Evolutionary conservation across 2,888 invertebrate genomes (phyloP).

Genomic region (Hypolimnas misippus): DNA sequence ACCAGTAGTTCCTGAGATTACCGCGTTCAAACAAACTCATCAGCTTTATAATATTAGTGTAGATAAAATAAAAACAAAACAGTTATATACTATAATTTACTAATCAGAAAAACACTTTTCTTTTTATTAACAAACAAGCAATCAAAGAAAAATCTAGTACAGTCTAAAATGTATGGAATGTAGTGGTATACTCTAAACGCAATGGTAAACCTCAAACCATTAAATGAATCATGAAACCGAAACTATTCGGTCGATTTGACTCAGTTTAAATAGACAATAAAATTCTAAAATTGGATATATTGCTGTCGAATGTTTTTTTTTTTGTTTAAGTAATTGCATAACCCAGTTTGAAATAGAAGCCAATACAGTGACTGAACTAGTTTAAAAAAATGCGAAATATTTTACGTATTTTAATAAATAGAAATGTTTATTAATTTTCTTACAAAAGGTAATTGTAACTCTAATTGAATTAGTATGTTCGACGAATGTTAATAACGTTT

Average conservation of each 20-base stretch:
- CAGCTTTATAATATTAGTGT: no score
- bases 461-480: no score
- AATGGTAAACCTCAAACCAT: constrained; percentile 32
- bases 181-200: constrained; percentile 21
- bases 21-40: no score
- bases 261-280: constrained; percentile 21
- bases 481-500: no score
- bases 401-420: not conserved
- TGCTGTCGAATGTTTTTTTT: not conserved
- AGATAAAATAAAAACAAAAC: no score
- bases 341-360: not conserved
- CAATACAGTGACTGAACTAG: not conserved
- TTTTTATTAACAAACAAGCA: no score
- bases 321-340: constrained; percentile 6
- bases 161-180: constrained; percentile 14
- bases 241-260: constrained; percentile 25
- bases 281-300: constrained; percentile 17
- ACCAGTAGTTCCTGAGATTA: no score
- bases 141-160: no score
- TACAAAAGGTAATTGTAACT: no score
- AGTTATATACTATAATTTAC: no score
- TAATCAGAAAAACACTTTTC: no score
- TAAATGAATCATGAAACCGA: constrained; percentile 30
- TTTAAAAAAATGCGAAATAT: not conserved
- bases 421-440: not conserved